Conservation (phyloP, 1,140 invertebrate genomes). For the Leguminivora glycinivorella region DNA sequence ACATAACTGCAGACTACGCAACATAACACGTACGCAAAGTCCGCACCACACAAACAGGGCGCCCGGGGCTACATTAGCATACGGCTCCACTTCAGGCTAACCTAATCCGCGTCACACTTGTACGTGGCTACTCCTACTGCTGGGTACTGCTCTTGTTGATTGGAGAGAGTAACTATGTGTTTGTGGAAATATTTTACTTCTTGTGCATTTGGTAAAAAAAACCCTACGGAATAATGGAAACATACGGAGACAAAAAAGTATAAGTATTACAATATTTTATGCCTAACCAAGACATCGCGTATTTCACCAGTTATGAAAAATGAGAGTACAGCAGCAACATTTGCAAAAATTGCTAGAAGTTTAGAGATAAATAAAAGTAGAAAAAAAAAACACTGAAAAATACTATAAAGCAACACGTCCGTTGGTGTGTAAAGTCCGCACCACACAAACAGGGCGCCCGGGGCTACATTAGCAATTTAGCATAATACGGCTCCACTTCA, state of each 20-base stretch:
- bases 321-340: too few species aligned
- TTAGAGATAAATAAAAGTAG: too few species aligned
- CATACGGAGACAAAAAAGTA: too few species aligned
- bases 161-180: neutral
- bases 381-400: too few species aligned
- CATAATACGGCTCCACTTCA: slow-evolving; percentile 47
- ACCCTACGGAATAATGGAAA: too few species aligned
- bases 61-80: slow-evolving; percentile 50
- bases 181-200: neutral
- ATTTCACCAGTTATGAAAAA: too few species aligned
- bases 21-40: neutral
- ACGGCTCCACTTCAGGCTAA: slow-evolving; percentile 48
- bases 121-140: slow-evolving; percentile 50
- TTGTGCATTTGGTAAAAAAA: neutral
- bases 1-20: neutral
- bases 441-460: slow-evolving; percentile 53
- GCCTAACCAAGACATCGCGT: too few species aligned
- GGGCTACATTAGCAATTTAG: slow-evolving; percentile 52
- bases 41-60: slow-evolving; percentile 54
- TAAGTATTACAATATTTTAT: too few species aligned
- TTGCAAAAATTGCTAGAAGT: too few species aligned
- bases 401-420: too few species aligned
- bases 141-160: neutral
- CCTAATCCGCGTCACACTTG: slow-evolving; percentile 54
- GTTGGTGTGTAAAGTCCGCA: slow-evolving; percentile 30